phyloP scores from a whole-genome alignment of 2,888 invertebrate genomes.

The Thumatha senex region DNA sequence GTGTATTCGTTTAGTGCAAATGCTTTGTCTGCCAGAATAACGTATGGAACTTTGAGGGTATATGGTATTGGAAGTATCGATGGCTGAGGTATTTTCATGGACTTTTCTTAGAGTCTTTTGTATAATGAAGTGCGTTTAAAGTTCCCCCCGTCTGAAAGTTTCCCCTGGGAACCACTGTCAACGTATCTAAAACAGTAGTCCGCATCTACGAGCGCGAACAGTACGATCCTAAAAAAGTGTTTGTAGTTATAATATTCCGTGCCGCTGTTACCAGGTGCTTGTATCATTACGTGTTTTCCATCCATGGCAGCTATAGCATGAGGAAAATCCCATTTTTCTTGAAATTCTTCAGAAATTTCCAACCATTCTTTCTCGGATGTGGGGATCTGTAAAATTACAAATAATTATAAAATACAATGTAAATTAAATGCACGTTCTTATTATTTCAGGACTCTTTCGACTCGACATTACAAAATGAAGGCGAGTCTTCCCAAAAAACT shows the following conservation, averaged over 20 bases:
- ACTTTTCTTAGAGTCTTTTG: not conserved
- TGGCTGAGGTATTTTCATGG: not conserved
- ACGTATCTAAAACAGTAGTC: too few relatives aligned
- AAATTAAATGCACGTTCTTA: too few relatives aligned
- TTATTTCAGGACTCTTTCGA: too few relatives aligned
- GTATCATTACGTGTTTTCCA: constrained; percentile 18
- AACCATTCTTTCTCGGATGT: not conserved
- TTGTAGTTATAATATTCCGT: constrained; percentile 19
- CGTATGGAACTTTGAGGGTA: not conserved
- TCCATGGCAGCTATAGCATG: constrained; percentile 17
- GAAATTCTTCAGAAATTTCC: not conserved
- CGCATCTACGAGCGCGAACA: constrained; percentile 19
- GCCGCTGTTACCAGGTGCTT: constrained; percentile 18
- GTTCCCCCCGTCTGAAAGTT: too few relatives aligned
- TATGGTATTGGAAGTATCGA: not conserved
- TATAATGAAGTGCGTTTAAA: not conserved
- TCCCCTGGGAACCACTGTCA: too few relatives aligned
- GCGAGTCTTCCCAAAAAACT: too few relatives aligned
- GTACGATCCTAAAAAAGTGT: constrained; percentile 13
- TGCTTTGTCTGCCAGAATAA: not conserved
- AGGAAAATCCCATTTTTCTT: constrained; percentile 13
- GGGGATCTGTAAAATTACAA: not conserved
- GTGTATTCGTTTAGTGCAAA: not conserved
- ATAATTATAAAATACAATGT: not conserved
- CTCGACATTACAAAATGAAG: constrained; percentile 12